phyloP scores from a whole-genome alignment of 2,888 invertebrate species.

The Chouioia cunea region DNA sequence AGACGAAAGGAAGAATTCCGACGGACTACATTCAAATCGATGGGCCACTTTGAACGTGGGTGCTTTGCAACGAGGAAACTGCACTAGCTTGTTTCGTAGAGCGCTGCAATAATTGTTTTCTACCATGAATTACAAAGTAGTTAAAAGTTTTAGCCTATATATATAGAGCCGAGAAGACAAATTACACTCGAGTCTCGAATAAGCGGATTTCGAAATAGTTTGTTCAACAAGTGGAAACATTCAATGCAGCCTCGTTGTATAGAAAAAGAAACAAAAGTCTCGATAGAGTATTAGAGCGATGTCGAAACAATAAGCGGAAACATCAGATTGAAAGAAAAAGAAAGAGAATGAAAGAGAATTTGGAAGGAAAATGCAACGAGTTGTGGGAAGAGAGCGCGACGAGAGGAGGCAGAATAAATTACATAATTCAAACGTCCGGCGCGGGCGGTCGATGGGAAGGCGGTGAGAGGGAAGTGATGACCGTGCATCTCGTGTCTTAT shows the following conservation, averaged over 20 bases:
- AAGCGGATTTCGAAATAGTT: no score
- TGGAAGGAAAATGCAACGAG: background rate
- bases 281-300: no score
- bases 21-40: no score
- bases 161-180: no score
- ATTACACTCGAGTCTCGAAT: no score
- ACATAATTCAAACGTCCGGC: slow-evolving; percentile 59
- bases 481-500: slow-evolving; percentile 30
- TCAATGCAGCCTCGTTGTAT: background rate
- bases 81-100: no score
- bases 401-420: slow-evolving; percentile 49
- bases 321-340: background rate
- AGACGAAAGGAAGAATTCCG: background rate
- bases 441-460: slow-evolving; percentile 41
- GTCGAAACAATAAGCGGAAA: background rate
- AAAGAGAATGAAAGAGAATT: slow-evolving; percentile 6
- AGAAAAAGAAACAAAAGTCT: background rate
- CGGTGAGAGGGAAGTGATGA: no score
- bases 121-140: no score
- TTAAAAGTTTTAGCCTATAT: no score
- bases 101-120: no score
- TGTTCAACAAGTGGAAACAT: slow-evolving; percentile 3
- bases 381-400: slow-evolving; percentile 7
- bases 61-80: no score
- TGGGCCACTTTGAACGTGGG: no score